Evolutionary conservation across 30 jellyfish, hydroid and myxozoan species (phyloP), one percentile per base, ranked within the genome.

Genomic region (Catostylus mosaicus): DNA sequence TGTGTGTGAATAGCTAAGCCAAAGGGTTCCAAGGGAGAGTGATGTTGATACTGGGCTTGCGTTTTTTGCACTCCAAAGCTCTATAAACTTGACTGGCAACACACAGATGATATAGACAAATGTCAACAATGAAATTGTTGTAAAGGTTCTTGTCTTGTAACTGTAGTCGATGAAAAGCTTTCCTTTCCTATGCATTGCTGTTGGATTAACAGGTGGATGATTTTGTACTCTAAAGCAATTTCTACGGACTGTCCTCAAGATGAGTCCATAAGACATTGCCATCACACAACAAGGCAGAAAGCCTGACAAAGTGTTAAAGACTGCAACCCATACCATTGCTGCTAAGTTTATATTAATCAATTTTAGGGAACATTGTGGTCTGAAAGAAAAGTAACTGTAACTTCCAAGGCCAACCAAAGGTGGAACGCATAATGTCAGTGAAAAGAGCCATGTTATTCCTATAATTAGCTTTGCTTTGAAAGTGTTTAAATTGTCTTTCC

Each of bases 161-260:
- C 96, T 82, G 87, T 87, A 87, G 73, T 94, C 99, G 36, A 94
- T 94, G 51, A 87, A 87, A 67, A 77, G 30, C 56, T 88, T 87
- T 22, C 97, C 96, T 59, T 77, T 83, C 16, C 93, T 86, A 71
- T 87, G 97, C 96, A 84, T 87, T 10, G 99, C 97, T 30, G 97
- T 94, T 67, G 97, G 99, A 56, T 95, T 78, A 11, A 87, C 89
- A 6, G 97, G 96, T n/a, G 97, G 96, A 70, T 94, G 99, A 62
- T 94, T 88, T 82, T 88, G 97, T 30, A 94, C 96, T 75, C 99
- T 90, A 56, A 87, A 87, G 73, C 97, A 82, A 51, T 94, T 94
- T 20, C 97, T 54, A 12, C 97, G 85, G 14, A 94, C 97, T 30
- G 96, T 94, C 33, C 99, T 52, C n/a, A 94, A 66, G n/a, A 94